phyloP scores from a whole-genome alignment of 2,113 vertebrate genomes.

The Rafetus swinhoei region DNA sequence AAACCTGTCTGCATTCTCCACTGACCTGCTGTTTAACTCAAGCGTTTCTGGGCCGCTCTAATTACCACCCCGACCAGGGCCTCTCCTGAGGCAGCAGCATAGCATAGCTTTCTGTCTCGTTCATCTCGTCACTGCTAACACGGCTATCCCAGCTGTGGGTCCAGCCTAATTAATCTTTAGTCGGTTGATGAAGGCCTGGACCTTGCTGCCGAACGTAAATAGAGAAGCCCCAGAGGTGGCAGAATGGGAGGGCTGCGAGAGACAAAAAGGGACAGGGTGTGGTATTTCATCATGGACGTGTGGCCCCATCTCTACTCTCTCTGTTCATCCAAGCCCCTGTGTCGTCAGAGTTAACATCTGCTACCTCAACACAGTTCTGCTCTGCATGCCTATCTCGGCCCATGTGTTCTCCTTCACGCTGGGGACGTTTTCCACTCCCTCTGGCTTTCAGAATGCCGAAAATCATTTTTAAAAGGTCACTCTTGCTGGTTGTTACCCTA shows the following conservation, averaged over 20 bases:
- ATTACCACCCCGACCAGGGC: not conserved
- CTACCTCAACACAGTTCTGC: not conserved
- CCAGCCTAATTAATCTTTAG: not conserved
- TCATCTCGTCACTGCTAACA: too few species aligned
- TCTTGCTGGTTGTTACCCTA: not conserved
- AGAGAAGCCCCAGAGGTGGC: not conserved
- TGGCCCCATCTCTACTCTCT: not conserved
- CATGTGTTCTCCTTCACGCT: not conserved
- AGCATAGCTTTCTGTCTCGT: not conserved
- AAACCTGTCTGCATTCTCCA: not conserved
- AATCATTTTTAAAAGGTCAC: fast-evolving
- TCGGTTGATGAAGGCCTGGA: not conserved
- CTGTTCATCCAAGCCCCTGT: not conserved
- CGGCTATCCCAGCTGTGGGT: not conserved
- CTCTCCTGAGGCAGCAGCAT: not conserved
- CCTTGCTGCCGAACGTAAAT: too few species aligned
- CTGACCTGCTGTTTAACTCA: not conserved
- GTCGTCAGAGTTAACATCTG: not conserved
- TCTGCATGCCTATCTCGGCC: fast-evolving
- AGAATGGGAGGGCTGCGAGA: not conserved
- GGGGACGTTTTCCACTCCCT: not conserved
- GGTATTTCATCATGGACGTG: not conserved
- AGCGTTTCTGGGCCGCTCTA: not conserved
- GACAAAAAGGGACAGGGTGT: not conserved
- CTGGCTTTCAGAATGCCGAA: too few species aligned